Evolutionary conservation across 2,113 vertebrate genomes (phyloP).

Genomic region (Lutjanus erythropterus): DNA sequence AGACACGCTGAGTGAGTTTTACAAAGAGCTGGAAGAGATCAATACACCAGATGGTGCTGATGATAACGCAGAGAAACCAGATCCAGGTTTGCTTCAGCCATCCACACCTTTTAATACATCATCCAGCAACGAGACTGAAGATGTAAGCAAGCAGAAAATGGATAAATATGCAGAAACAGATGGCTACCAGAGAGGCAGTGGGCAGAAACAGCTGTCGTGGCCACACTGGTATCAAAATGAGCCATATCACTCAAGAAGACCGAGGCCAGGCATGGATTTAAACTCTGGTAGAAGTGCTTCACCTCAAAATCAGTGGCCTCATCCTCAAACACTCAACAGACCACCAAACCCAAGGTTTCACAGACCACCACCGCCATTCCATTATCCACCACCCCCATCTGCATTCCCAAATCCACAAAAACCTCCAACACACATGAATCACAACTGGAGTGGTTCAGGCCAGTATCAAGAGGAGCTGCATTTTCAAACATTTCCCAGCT

Average conservation of each 20-base stretch:
- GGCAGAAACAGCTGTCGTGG: slow-evolving; percentile 10
- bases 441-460: not conserved
- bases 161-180: slow-evolving; percentile 11
- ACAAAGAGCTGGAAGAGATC: slow-evolving; percentile 82
- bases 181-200: slow-evolving; percentile 4
- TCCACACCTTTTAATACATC: not conserved
- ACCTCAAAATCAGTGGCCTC: slow-evolving; percentile 28
- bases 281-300: not conserved
- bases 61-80: not conserved
- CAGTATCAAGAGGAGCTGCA: slow-evolving; percentile 1
- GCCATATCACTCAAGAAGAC: slow-evolving; percentile 57
- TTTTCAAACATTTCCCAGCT: not conserved
- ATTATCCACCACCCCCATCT: slow-evolving; percentile 27
- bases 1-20: slow-evolving; percentile 81
- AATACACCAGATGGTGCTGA: slow-evolving; percentile 42
- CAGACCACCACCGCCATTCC: slow-evolving; percentile 45
- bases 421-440: not conserved
- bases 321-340: slow-evolving; percentile 26
- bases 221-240: slow-evolving; percentile 66
- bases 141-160: not conserved
- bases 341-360: slow-evolving; percentile 40
- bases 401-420: slow-evolving; percentile 46
- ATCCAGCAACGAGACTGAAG: not conserved
- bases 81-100: not conserved
- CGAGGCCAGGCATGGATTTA: slow-evolving; percentile 18